Conservation (phyloP, 2,888 invertebrate species). For the Conomelus anceps region DNA sequence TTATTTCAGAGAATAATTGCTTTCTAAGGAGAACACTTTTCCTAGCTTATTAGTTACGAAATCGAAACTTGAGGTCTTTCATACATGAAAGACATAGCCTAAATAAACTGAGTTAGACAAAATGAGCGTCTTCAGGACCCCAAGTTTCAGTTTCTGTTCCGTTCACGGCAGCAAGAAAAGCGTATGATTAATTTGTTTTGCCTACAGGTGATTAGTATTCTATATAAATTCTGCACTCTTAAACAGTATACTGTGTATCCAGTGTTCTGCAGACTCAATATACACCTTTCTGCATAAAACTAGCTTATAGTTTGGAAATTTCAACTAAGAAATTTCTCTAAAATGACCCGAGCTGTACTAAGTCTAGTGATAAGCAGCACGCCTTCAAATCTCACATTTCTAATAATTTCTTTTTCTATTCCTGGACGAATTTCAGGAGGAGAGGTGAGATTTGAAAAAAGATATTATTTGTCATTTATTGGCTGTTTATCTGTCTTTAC, state of each 20-base stretch:
- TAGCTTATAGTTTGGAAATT: background rate
- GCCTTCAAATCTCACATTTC: background rate
- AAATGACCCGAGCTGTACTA: background rate
- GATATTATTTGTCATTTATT: background rate
- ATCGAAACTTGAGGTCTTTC: too few species aligned
- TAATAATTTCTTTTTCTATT: background rate
- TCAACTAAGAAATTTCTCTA: background rate
- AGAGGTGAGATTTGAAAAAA: background rate
- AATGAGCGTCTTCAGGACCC: too few species aligned
- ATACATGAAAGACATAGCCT: too few species aligned
- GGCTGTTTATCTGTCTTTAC: background rate
- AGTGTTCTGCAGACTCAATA: background rate
- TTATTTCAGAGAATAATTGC: too few species aligned
- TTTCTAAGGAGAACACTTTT: too few species aligned
- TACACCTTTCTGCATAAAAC: background rate
- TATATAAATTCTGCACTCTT: too few species aligned
- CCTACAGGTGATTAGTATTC: too few species aligned
- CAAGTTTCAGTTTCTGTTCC: too few species aligned
- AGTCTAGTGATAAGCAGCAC: background rate
- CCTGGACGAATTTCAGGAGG: background rate
- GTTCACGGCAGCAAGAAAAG: too few species aligned
- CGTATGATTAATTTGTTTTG: too few species aligned
- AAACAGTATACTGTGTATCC: background rate
- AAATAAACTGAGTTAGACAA: too few species aligned
- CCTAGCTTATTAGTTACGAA: too few species aligned